These are phyloP conservation scores for Ciona savignyi DNA, from an alignment of 23 tunicate genomes.

Conservation along the genomic window DNA sequence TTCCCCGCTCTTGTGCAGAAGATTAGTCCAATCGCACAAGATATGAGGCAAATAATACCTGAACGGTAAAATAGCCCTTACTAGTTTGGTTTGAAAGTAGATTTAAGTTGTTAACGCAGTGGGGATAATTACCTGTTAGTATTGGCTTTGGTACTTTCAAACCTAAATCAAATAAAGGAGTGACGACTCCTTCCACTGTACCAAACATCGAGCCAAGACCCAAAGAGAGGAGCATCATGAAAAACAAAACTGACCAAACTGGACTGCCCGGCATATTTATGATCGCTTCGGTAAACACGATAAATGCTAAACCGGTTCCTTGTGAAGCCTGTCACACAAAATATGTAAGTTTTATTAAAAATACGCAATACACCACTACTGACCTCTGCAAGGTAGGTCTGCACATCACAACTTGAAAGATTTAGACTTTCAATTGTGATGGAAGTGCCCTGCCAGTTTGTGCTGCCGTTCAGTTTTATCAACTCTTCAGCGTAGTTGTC, in stretches of 20 bases:
- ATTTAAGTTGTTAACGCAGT: background rate
- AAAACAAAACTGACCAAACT: constrained; percentile 94
- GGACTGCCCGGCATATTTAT: constrained; percentile 99
- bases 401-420: constrained; percentile 37
- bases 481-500: constrained; percentile 49
- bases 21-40: constrained; percentile 69
- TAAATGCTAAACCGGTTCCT: constrained; percentile 97
- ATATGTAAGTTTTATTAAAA: background rate
- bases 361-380: too few relatives aligned
- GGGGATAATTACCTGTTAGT: constrained; percentile 52
- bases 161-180: constrained; percentile 90
- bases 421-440: background rate
- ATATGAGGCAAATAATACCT: constrained; percentile 68
- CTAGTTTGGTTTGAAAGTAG: background rate
- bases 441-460: constrained; percentile 3
- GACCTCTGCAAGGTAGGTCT: constrained; percentile 62
- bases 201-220: constrained; percentile 99
- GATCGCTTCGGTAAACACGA: constrained; percentile 98
- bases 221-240: constrained; percentile 89
- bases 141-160: constrained; percentile 69
- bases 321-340: constrained; percentile 57
- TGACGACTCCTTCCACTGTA: constrained; percentile 97
- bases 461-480: constrained; percentile 13
- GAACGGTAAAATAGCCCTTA: background rate
- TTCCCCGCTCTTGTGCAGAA: constrained; percentile 88